Evolutionary conservation across 35 echinoderm and acorn worm genomes (phyloP).

Genomic region (Heliocidaris tuberculata): DNA sequence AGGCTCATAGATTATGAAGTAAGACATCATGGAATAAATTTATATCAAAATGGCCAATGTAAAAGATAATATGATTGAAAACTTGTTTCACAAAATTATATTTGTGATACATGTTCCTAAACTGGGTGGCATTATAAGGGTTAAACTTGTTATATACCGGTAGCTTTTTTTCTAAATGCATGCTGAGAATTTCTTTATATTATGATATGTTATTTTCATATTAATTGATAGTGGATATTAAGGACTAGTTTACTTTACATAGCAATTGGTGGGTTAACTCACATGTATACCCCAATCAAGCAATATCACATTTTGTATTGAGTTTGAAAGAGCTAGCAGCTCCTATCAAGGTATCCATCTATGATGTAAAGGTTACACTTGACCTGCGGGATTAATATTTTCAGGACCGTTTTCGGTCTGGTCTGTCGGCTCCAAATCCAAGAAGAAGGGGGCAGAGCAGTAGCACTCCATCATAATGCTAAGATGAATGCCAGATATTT

Average conservation of each 20-base stretch:
- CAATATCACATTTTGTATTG: background rate
- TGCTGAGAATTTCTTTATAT: background rate
- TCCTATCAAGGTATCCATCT: background rate
- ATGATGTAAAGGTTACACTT: slow-evolving; percentile 4
- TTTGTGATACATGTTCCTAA: background rate
- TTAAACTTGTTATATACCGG: background rate
- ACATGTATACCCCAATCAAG: background rate
- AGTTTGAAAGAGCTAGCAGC: background rate
- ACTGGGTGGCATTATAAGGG: background rate
- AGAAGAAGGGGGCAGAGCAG: background rate
- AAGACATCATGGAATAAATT: background rate
- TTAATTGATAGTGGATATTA: too few relatives aligned
- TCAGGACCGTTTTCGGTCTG: background rate
- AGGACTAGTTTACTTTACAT: background rate
- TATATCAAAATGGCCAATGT: too few relatives aligned
- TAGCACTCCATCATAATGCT: background rate
- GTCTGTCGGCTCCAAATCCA: background rate
- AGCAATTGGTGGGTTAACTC: background rate
- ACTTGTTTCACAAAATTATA: too few relatives aligned
- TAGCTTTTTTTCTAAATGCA: background rate
- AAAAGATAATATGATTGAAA: too few relatives aligned
- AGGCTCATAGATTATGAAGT: too few relatives aligned
- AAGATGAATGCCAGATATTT: background rate
- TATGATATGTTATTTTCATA: background rate
- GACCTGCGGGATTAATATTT: background rate